A percentile compares a stretch with the other conserved stretches of the same genome.
Conservation (phyloP, 2,113 vertebrate species). For the Myotis yumanensis region DNA sequence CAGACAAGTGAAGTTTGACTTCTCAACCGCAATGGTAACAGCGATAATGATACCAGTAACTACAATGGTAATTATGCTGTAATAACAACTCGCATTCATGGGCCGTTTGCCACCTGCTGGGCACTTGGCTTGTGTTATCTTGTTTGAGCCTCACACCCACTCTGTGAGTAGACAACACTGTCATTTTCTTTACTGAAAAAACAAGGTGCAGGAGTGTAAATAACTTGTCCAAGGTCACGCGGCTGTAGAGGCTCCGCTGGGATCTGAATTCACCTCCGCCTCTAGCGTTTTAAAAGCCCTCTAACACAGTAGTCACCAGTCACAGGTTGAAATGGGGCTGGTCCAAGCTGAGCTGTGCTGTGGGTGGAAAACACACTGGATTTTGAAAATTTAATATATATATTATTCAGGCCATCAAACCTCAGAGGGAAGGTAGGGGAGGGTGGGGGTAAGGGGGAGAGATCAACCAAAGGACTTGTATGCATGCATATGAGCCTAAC, state of each 20-base stretch:
- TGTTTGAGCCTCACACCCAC: background rate
- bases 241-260: background rate
- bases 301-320: background rate
- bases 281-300: background rate
- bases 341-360: background rate
- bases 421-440: too few relatives aligned
- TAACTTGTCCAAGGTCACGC: background rate
- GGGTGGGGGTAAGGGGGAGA: background rate
- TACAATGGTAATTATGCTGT: background rate
- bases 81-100: background rate
- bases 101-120: background rate
- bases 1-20: background rate
- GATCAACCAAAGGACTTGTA: too few relatives aligned
- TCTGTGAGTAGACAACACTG: background rate
- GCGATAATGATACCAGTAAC: background rate
- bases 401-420: too few relatives aligned
- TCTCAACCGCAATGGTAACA: background rate
- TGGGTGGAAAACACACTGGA: background rate
- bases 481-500: too few relatives aligned
- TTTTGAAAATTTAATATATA: background rate
- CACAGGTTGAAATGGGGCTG: background rate
- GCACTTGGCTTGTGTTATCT: background rate
- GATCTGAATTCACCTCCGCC: background rate
- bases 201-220: background rate
- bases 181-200: background rate